Conservation (phyloP, 2,888 invertebrate species). For the Gasteruption jaculator region DNA sequence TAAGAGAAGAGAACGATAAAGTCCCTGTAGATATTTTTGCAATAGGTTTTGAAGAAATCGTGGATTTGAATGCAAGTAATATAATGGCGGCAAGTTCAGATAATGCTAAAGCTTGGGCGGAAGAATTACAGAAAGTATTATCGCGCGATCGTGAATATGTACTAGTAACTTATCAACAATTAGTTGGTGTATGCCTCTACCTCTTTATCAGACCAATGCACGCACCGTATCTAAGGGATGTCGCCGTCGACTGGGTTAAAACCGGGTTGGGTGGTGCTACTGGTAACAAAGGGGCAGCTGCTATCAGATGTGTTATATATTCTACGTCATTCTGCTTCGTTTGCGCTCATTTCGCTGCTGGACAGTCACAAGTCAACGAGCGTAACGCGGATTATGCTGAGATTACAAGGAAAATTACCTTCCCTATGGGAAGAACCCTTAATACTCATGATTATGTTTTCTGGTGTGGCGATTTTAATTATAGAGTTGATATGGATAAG, state of each 20-base stretch:
- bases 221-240: conserved; percentile 85
- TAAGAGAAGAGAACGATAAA: conserved; percentile 50
- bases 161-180: conserved; percentile 86
- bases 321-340: conserved; percentile 96
- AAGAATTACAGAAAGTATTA: conserved; percentile 88
- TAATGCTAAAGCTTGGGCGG: conserved; percentile 93
- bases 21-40: conserved; percentile 90
- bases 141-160: conserved; percentile 85
- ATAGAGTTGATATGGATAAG: conserved; percentile 92
- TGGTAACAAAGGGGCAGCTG: conserved; percentile 93
- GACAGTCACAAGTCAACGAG: conserved; percentile 92
- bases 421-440: conserved; percentile 87
- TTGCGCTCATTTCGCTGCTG: conserved; percentile 98
- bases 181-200: conserved; percentile 97
- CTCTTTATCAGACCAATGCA: conserved; percentile 88
- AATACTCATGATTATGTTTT: conserved; percentile 97
- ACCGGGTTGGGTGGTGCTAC: conserved; percentile 98
- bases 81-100: conserved; percentile 93
- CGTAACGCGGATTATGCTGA: conserved; percentile 96
- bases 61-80: conserved; percentile 97
- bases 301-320: conserved; percentile 85
- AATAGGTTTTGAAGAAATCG: conserved; percentile 98
- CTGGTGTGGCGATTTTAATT: conserved; percentile 99
- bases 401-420: conserved; percentile 85
- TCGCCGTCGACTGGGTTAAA: conserved; percentile 93